Conservation (phyloP, 1,140 invertebrate genomes). For the Anadara kagoshimensis region DNA sequence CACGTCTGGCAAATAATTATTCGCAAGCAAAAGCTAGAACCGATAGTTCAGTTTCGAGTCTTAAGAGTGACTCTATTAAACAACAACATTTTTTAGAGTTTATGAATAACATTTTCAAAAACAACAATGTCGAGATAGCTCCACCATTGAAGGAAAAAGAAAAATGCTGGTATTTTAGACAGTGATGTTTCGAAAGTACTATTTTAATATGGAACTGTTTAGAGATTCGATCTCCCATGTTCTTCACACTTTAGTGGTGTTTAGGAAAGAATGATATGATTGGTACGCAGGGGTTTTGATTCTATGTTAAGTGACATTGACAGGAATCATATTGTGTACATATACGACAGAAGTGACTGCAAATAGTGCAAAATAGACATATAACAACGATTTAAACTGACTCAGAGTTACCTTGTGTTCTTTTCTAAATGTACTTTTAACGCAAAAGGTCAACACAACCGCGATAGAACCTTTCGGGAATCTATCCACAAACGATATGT, state of each 20-base stretch:
- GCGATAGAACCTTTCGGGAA: background rate
- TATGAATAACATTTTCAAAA: conserved; percentile 33
- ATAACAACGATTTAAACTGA: background rate
- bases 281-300: background rate
- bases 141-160: background rate
- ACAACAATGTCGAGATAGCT: conserved; percentile 35
- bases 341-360: background rate
- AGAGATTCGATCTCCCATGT: conserved; percentile 24
- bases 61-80: conserved; percentile 25
- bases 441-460: background rate
- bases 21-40: conserved; percentile 13
- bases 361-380: background rate
- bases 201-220: conserved; percentile 26
- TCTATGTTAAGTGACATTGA: background rate
- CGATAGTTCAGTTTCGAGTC: conserved; percentile 10
- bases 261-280: background rate
- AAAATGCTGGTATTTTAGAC: conserved; percentile 36
- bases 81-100: conserved; percentile 40
- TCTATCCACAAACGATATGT: background rate
- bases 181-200: conserved; percentile 19
- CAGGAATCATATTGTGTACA: background rate
- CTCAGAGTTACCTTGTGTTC: background rate
- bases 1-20: conserved; percentile 34
- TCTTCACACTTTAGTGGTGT: conserved; percentile 6
- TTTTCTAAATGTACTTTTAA: background rate